Evolutionary conservation across 2,888 invertebrate species (phyloP), one percentile per base, ranked within the genome.

Genomic region (Pachymerium ferrugineum): DNA sequence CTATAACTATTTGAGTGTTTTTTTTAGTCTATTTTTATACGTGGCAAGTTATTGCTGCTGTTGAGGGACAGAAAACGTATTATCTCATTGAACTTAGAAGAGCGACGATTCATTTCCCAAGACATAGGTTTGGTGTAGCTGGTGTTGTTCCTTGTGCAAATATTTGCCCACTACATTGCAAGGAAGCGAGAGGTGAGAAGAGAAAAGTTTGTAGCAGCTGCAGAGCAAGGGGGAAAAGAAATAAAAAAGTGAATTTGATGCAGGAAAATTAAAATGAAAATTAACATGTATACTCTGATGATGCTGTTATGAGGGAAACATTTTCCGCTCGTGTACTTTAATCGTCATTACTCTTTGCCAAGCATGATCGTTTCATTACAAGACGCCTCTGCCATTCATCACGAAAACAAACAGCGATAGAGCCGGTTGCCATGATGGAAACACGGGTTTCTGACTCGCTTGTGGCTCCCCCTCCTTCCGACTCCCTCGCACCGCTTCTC

Each of bases 391-490:
- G 6, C 54, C 54, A 54, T 54, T 54, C 54, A 54, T 54, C 54
- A 54, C 22, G 54, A 54, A 54, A 54, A 54, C 54, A 54, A 54
- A 54, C 54, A 54, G 54, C 54, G 54, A 54, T 54, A 54, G 54
- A 54, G 54, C 28, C 54, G 54, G 54, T 54, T 54, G 54, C 54
- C 54, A 54, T 54, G 54, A 54, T 54, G 25, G 54, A 54, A 54
- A 54, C 54, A 54, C 54, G 54, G 54, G 54, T 54, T 54, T 14
- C 54, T 54, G 54, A 54, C 54, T 54, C 54, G 54, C 54, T 54
- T 54, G 54, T 54, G 54, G 54, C 54, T 54, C 54, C n/a, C 54
- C 54, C n/a, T n/a, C n/a, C n/a, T n/a, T n/a, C n/a, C n/a, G n/a
- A n/a, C n/a, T n/a, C n/a, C 54, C 54, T 54, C 16, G 25, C 54